phyloP scores from a whole-genome alignment of 2,888 invertebrate species.

The Euzophera pinguis region DNA sequence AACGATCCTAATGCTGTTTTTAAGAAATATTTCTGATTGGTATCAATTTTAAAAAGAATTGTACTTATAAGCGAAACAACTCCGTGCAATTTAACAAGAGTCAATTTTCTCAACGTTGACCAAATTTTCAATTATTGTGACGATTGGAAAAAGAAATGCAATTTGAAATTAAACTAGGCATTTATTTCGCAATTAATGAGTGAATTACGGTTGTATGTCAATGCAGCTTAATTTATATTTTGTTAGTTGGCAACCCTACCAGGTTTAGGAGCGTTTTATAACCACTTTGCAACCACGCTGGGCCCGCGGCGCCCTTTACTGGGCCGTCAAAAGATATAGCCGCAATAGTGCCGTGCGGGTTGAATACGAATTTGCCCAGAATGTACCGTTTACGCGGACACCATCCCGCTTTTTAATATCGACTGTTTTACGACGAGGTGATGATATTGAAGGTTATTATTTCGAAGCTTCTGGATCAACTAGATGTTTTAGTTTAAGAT shows the following conservation, averaged over 20 bases:
- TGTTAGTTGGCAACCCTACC: slow-evolving; percentile 21
- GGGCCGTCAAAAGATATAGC: slow-evolving; percentile 69
- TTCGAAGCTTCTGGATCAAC: background rate
- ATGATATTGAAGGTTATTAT: slow-evolving; percentile 12
- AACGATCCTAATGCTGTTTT: too few relatives aligned
- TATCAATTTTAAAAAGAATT: too few relatives aligned
- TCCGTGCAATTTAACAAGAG: too few relatives aligned
- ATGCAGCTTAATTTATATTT: too few relatives aligned
- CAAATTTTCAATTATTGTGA: too few relatives aligned
- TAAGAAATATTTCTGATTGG: too few relatives aligned
- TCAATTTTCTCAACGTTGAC: too few relatives aligned
- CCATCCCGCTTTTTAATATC: slow-evolving; percentile 65
- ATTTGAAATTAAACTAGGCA: too few relatives aligned
- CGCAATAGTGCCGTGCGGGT: slow-evolving; percentile 42
- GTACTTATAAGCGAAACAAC: too few relatives aligned
- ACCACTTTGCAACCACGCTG: slow-evolving; percentile 56
- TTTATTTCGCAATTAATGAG: too few relatives aligned
- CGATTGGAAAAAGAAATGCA: too few relatives aligned
- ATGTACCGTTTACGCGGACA: slow-evolving; percentile 49
- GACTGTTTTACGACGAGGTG: slow-evolving; percentile 55
- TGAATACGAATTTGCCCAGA: slow-evolving; percentile 65
- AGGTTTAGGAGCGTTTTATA: slow-evolving; percentile 57
- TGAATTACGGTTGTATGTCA: too few relatives aligned
- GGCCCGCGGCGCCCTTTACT: slow-evolving; percentile 52
- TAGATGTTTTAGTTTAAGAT: background rate